Base-by-base conservation (phyloP, 92 coral and sea anemone species). In the Epizoanthus scotinus region DNA sequence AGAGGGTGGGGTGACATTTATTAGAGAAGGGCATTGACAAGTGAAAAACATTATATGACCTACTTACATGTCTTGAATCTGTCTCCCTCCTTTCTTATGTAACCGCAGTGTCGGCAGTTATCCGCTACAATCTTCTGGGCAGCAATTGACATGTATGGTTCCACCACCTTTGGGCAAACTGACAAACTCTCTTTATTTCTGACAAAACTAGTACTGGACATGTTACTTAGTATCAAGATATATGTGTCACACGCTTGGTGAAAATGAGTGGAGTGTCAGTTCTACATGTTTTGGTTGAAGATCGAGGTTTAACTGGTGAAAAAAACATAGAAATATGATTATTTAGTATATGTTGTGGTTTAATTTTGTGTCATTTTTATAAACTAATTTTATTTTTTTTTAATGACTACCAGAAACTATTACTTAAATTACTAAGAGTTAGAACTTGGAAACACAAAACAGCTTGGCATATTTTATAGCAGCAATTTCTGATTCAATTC, bases 11-110 rank as follows among this genome's bases (percentile, higher is more conserved):
- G n/a, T n/a, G n/a, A n/a, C n/a, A n/a, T 31, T 31, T 31, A 31
- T 31, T 31, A 31, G 36, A 31, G 36, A 31, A 1, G 36, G 36
- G 4, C 36, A 31, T 31, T 31, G 4, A 31, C 4, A 1, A 31
- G 36, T 1, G 40, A 34, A 34, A 34, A 6, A 34, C 2, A 34
- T 3, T 34, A 34, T 1, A 34, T 3, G 40, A 34, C 40, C 40
- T 31, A 62, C 98, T 96, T 83, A 96, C 99, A 96, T 7, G 86
- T 87, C 54, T 89, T 91, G 3, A 90, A 59, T 18, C 74, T 83
- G 79, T 78, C 87, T 1, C 94, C 94, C 74, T 96, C 99, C 63
- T 96, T 96, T 66, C 99, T 93, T n/a, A 96, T 93, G 87, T 90
- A 87, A 0, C 99, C 99, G 73, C 92, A 87, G 62, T 93, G 93